Conservation (phyloP, 2,888 invertebrate genomes). For the Pasiphila rectangulata region DNA sequence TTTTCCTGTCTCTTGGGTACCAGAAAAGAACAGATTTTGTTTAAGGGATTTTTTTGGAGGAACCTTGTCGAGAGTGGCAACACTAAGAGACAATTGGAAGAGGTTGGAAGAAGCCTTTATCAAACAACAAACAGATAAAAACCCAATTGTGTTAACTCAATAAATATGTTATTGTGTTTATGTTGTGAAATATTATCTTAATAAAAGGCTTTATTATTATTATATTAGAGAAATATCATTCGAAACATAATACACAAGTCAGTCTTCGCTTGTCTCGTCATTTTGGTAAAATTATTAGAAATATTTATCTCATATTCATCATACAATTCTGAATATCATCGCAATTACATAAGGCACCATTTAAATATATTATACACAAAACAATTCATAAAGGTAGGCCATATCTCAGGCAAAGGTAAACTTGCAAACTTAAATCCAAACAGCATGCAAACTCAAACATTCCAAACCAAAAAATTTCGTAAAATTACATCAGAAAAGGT, state of each 20-base stretch:
- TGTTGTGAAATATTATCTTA: too few species aligned
- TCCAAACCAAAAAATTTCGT: background rate
- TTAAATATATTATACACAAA: slow-evolving; percentile 15
- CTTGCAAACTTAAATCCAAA: background rate
- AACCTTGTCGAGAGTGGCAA: too few species aligned
- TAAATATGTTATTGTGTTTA: too few species aligned
- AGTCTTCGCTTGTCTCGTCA: slow-evolving; percentile 79
- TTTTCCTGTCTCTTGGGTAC: too few species aligned
- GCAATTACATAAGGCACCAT: slow-evolving; percentile 46
- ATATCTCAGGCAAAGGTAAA: background rate
- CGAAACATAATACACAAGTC: slow-evolving; percentile 72
- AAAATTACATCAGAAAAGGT: slow-evolving; percentile 42
- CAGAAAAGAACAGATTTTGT: too few species aligned
- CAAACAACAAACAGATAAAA: too few species aligned
- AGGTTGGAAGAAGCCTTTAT: too few species aligned
- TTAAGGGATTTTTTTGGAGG: too few species aligned
- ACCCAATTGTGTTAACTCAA: too few species aligned
- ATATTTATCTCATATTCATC: slow-evolving; percentile 33
- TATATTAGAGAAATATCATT: slow-evolving; percentile 66
- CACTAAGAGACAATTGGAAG: too few species aligned
- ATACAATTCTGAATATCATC: slow-evolving; percentile 38
- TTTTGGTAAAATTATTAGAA: slow-evolving; percentile 66
- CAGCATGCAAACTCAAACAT: slow-evolving; percentile 5
- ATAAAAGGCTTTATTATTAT: too few species aligned
- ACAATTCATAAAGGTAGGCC: background rate